Evolutionary conservation across 2,113 vertebrate genomes (phyloP).

Genomic region (Hyperopisus bebe): DNA sequence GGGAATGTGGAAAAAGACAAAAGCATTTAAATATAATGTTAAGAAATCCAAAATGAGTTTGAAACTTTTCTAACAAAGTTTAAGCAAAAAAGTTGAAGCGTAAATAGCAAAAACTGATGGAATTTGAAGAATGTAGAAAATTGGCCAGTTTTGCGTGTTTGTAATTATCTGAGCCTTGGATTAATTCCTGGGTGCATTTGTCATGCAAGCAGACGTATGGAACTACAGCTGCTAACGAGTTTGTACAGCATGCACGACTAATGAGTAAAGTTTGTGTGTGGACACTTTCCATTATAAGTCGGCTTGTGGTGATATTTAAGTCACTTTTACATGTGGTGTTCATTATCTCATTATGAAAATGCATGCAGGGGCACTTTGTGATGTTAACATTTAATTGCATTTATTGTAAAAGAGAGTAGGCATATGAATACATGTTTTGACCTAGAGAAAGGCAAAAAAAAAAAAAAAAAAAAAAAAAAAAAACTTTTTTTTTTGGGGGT

Average conservation of each 20-base stretch:
- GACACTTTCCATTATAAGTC: neutral
- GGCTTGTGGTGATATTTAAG: neutral
- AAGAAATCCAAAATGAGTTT: neutral
- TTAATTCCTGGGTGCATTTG: neutral
- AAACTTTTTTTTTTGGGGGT: neutral
- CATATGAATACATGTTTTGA: neutral
- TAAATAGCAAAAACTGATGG: neutral
- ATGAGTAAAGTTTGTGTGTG: neutral
- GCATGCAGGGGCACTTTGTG: neutral
- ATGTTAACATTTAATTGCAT: neutral
- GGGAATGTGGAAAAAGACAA: neutral
- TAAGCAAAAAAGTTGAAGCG: neutral
- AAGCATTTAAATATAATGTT: neutral
- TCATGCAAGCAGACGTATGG: neutral
- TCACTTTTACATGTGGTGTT: neutral
- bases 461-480: no score
- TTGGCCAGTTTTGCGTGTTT: neutral
- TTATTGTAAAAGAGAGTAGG: neutral
- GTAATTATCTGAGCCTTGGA: neutral
- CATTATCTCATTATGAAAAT: neutral
- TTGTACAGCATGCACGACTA: neutral
- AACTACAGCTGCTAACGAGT: neutral
- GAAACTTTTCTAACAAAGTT: neutral
- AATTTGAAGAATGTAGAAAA: neutral
- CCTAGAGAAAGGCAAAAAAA: neutral